Conservation (phyloP, 2,113 vertebrate genomes). For the Myiopsitta monachus region DNA sequence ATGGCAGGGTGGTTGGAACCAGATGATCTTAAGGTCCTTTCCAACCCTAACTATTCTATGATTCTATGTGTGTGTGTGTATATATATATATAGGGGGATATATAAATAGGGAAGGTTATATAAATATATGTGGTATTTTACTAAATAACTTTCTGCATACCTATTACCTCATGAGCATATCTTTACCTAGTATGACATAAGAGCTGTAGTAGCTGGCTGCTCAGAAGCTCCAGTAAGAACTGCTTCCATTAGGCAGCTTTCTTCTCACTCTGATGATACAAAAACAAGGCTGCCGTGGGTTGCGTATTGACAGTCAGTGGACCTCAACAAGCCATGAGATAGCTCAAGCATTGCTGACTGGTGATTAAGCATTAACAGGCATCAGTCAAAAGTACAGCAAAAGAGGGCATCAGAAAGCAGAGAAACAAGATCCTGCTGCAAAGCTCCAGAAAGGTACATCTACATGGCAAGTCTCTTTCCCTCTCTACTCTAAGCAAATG, state of each 20-base stretch:
- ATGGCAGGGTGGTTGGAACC: no score
- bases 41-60: no score
- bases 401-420: neutral
- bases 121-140: neutral
- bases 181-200: neutral
- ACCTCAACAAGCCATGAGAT: neutral
- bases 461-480: neutral
- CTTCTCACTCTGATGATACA: neutral
- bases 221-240: neutral
- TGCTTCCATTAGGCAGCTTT: neutral
- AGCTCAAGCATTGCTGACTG: neutral
- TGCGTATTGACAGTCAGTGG: neutral
- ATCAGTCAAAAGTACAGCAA: neutral
- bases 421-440: neutral
- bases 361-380: neutral
- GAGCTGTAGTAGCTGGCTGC: neutral
- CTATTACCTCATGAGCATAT: neutral
- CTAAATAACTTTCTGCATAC: neutral
- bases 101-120: neutral
- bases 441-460: neutral
- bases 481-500: neutral
- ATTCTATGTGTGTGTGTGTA: no score
- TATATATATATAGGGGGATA: neutral
- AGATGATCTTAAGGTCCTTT: no score
- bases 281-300: neutral